Evolutionary conservation across 2,888 invertebrate genomes (phyloP).

Genomic region (Meiosimyza decipiens): DNA sequence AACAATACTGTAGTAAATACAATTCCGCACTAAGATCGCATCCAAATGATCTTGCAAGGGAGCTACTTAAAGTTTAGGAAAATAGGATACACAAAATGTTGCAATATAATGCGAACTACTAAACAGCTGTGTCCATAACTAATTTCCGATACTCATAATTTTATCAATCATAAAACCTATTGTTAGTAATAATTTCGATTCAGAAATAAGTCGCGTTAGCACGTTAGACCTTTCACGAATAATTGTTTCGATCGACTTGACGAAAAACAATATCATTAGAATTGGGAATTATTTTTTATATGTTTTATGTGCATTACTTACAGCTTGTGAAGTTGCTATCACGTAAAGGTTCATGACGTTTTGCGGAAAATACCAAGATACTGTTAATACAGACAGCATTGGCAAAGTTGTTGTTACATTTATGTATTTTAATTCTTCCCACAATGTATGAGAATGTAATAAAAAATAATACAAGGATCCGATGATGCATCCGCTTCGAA

Average conservation of each 20-base stretch:
- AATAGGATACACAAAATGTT: no score
- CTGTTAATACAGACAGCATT: constrained; percentile 44
- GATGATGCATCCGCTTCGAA: no score
- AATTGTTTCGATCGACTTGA: constrained; percentile 51
- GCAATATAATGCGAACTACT: no score
- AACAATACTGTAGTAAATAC: no score
- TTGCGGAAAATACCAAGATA: constrained; percentile 41
- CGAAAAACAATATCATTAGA: neutral
- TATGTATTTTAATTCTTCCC: constrained; percentile 47
- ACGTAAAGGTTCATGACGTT: constrained; percentile 49
- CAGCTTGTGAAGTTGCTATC: constrained; percentile 54
- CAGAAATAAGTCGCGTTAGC: constrained; percentile 43
- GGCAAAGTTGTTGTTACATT: constrained; percentile 50
- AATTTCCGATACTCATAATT: no score
- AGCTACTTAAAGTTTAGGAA: no score
- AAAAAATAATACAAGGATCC: no score
- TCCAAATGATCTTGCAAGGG: no score
- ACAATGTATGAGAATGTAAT: constrained; percentile 31
- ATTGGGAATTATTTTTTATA: neutral
- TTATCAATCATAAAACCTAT: constrained; percentile 57
- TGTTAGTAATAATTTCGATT: constrained; percentile 49
- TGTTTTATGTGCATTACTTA: constrained; percentile 44
- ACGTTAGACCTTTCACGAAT: constrained; percentile 46
- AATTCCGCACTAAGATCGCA: no score
- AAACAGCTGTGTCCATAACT: no score